Evolutionary conservation across 2,797 vertebrate genomes (phyloP).

Genomic region (Onychomys leucogaster): DNA sequence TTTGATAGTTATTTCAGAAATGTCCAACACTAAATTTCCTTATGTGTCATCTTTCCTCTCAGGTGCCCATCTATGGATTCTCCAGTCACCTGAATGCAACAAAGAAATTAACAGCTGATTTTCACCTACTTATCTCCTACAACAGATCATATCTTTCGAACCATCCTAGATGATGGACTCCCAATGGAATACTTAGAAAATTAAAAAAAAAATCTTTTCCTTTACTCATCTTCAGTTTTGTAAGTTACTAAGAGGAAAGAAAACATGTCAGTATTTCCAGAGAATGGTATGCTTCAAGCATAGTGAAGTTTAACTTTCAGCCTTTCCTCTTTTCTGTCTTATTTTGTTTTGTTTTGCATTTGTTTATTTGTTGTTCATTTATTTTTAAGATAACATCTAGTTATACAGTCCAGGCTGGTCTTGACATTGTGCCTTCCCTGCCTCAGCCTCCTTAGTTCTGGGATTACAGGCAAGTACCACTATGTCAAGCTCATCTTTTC

Average conservation of each 20-base stretch:
- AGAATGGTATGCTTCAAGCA: background rate
- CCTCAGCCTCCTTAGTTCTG: background rate
- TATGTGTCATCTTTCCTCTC: background rate
- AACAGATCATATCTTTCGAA: background rate
- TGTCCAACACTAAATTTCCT: background rate
- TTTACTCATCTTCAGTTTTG: background rate
- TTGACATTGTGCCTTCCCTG: background rate
- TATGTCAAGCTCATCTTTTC: background rate
- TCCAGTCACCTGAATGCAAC: background rate
- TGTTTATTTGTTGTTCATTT: background rate
- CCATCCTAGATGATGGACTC: background rate
- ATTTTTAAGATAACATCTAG: background rate
- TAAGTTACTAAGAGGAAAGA: background rate
- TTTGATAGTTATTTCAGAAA: conserved; percentile 28
- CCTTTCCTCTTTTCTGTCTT: background rate
- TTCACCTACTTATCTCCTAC: background rate
- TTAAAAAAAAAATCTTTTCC: background rate
- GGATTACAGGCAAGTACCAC: background rate
- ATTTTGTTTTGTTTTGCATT: background rate
- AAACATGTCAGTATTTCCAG: background rate
- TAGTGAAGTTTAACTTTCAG: background rate
- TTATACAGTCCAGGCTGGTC: background rate
- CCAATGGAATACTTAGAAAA: background rate
- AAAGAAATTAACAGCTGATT: background rate
- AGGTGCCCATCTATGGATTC: background rate